Evolutionary conservation across 2,888 invertebrate species (phyloP).

Genomic region (Orthosia cruda): DNA sequence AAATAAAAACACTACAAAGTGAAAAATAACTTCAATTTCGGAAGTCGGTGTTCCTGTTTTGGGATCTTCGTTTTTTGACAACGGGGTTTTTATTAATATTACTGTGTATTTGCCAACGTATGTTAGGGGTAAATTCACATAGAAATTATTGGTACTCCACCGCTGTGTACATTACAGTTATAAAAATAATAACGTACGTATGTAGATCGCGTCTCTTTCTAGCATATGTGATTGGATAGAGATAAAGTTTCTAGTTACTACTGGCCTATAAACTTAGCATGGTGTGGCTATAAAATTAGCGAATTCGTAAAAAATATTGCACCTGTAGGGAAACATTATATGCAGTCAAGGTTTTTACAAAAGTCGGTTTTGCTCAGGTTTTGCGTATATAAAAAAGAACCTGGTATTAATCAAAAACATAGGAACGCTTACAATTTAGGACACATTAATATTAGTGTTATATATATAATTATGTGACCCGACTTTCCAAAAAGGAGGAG

Average conservation of each 20-base stretch:
- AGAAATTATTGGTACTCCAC: constrained; percentile 49
- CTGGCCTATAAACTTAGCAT: constrained; percentile 42
- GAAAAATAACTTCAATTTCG: no score
- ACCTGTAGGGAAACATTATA: constrained; percentile 9
- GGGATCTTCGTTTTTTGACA: no score
- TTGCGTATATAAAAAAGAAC: no score
- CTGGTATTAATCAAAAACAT: no score
- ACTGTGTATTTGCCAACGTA: constrained; percentile 33
- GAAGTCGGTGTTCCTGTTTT: no score
- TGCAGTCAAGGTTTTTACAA: neutral
- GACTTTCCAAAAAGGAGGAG: no score
- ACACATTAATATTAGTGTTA: no score
- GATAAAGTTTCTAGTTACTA: constrained; percentile 60
- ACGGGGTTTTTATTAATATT: constrained; percentile 24
- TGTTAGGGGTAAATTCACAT: constrained; percentile 49
- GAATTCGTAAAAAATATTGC: neutral
- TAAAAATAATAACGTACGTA: constrained; percentile 60
- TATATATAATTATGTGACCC: no score
- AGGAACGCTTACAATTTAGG: no score
- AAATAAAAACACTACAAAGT: no score
- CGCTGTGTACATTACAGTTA: constrained; percentile 34
- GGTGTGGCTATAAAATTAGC: constrained; percentile 53
- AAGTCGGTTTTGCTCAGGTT: neutral
- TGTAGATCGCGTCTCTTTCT: constrained; percentile 58
- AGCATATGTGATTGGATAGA: constrained; percentile 44